These are phyloP conservation scores for Drosophila antonietae DNA, from an alignment of 2,888 invertebrate species.

Conservation along the genomic window DNA sequence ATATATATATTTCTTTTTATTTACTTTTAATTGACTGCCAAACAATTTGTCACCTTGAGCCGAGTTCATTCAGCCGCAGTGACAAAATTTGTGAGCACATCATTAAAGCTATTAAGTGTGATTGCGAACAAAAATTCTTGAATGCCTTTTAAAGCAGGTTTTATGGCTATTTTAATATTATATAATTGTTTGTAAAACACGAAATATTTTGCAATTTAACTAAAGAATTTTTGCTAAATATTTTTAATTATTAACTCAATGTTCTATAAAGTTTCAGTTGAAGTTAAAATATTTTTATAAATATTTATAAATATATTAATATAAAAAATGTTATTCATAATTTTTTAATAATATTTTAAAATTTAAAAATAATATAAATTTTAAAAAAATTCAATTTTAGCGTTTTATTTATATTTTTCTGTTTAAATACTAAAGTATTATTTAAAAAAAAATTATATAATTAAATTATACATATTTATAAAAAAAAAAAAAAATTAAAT, in stretches of 20 bases:
- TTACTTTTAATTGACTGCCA: neutral
- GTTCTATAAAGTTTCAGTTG: neutral
- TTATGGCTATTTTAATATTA: neutral
- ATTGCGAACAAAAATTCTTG: neutral
- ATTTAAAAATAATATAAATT: too few species aligned
- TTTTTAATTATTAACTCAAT: neutral
- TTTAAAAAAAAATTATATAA: too few species aligned
- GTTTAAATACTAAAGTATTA: too few species aligned
- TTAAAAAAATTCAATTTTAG: too few species aligned
- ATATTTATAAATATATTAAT: neutral
- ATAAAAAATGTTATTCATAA: too few species aligned
- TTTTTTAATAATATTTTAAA: too few species aligned
- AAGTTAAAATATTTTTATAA: neutral
- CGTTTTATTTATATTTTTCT: too few species aligned
- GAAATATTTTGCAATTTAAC: neutral
- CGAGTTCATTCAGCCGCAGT: conserved; percentile 32
- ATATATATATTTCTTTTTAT: neutral
- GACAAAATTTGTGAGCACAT: conserved; percentile 12
- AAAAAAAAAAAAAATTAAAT: too few species aligned
- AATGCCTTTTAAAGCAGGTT: neutral
- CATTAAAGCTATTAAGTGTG: conserved; percentile 15
- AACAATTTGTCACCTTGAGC: conserved; percentile 34
- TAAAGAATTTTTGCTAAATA: neutral
- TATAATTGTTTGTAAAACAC: neutral
- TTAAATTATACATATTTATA: too few species aligned